Evolutionary conservation across 2,888 invertebrate genomes (phyloP), one percentile per base, ranked within the genome.

Genomic region (Cephus rjabovi): DNA sequence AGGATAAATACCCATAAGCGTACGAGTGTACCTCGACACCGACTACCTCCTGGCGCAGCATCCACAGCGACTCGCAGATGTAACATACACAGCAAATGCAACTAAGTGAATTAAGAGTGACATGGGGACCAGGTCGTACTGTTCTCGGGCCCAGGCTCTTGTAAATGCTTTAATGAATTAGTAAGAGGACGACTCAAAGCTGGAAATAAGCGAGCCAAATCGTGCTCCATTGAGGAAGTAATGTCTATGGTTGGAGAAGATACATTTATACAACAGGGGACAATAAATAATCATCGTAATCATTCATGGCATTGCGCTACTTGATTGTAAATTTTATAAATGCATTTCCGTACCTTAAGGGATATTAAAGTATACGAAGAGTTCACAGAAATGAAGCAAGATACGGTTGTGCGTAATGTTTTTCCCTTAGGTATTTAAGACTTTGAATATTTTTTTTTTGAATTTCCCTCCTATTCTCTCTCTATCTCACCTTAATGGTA

Each of bases 91-190:
- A 77, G 71, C 71, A 79, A 73, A 78, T 76, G 79, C 76, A 76
- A 75, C 78, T 86, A 86, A 85, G 80, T 82, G 86, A 83, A 86
- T 85, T 81, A 83, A 81, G 83, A 84, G 81, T 80, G 83, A 85
- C 82, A 83, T 77, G 78, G 76, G 77, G 79, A 73, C 75, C 73
- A 71, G 77, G 78, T 77, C 79, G 76, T 79, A 79, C 80, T 77
- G 80, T 37, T 34, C 34, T 75, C 71, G 40, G 70, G 56, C 75
- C 56, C 30, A 69, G 69, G 76, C 81, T 73, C 83, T 84, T 83
- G 84, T 85, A 85, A 86, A 86, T 84, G 86, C 81, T 85, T 81
- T 80, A 84, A 86, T 81, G 85, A 87, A 87, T 85, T 86, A 86
- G 83, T 82, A 79, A 80, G 83, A 79, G 83, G 79, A 80, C 75